Base-by-base conservation (phyloP, 1,140 invertebrate species). In the Meloidogyne hapla region DNA sequence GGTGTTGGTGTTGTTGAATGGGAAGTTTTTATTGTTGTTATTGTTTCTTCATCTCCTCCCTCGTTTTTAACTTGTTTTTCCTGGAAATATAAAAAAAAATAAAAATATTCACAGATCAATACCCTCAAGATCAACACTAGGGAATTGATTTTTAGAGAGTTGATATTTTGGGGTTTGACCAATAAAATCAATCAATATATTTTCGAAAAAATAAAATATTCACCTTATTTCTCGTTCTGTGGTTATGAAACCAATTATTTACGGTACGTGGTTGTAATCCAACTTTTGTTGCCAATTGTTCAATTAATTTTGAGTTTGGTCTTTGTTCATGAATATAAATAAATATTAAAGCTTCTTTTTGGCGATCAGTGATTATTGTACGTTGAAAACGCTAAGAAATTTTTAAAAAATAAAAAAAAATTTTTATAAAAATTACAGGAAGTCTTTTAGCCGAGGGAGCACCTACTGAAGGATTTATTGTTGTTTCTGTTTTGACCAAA, bases 211-310 rank as follows among this genome's bases (percentile, higher is more conserved):
- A n/a, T n/a, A n/a, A n/a, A n/a, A n/a, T n/a, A n/a, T n/a, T n/a
- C n/a, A n/a, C n/a, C 88, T 99, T 99, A 84, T 98, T 90, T 70
- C 96, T 91, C 94, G 98, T 99, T 74, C 96, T 91, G 89, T 99
- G 95, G 88, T 98, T 99, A 89, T 98, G 96, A 90, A 98, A 98
- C 96, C 96, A 99, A 88, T 99, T 98, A 21, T 94, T 95, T 76
- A 99, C 97, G 56, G 95, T 98, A 79, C 95, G 91, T 13, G 94
- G 93, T 1, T 94, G 94, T n/a, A 99, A 89, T 15, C 91, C 92
- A 9, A 99, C 89, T 87, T 97, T 94, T 21, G 91, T 91, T 12
- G 94, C 94, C 68, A 99, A 90, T 82, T 95, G 95, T 88, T 98
- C 96, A 61, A 98, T 96, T 26, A 94, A 95, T 8, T 92, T 92